These are phyloP conservation scores for Rugalucina vietnamica DNA, from an alignment of 2,888 invertebrate species.

Conservation along the genomic window DNA sequence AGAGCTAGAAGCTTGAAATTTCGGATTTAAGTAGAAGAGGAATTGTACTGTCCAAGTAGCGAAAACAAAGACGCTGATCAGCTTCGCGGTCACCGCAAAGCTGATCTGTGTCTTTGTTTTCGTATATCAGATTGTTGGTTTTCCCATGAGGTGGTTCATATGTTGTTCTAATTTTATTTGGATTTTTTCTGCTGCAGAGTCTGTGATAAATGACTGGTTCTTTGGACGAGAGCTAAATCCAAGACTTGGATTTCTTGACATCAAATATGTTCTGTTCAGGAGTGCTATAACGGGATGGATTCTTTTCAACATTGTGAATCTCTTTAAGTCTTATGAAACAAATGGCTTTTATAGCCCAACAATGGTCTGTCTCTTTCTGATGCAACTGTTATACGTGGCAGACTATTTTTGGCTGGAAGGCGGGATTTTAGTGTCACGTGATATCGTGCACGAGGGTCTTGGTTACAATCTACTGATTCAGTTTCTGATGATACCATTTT, in stretches of 20 bases:
- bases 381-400: conserved; percentile 55
- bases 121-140: too few species aligned
- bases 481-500: conserved; percentile 65
- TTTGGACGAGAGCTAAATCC: conserved; percentile 62
- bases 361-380: conserved; percentile 29
- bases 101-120: too few species aligned
- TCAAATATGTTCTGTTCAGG: conserved; percentile 63
- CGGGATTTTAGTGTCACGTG: conserved; percentile 61
- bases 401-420: conserved; percentile 65
- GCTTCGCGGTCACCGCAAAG: too few species aligned
- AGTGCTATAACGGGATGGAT: conserved; percentile 65
- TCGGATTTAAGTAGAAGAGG: too few species aligned
- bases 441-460: conserved; percentile 62
- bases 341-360: conserved; percentile 13
- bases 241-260: conserved; percentile 48
- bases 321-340: conserved; percentile 34
- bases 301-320: conserved; percentile 51
- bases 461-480: conserved; percentile 61
- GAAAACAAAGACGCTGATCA: too few species aligned
- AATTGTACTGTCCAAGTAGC: too few species aligned
- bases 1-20: too few species aligned
- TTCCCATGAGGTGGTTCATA: too few species aligned
- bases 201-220: conserved; percentile 64
- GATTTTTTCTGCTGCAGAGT: conserved; percentile 38
- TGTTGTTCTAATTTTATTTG: too few species aligned